phyloP scores from a whole-genome alignment of 2,113 vertebrate genomes.

The Anas platyrhynchos region DNA sequence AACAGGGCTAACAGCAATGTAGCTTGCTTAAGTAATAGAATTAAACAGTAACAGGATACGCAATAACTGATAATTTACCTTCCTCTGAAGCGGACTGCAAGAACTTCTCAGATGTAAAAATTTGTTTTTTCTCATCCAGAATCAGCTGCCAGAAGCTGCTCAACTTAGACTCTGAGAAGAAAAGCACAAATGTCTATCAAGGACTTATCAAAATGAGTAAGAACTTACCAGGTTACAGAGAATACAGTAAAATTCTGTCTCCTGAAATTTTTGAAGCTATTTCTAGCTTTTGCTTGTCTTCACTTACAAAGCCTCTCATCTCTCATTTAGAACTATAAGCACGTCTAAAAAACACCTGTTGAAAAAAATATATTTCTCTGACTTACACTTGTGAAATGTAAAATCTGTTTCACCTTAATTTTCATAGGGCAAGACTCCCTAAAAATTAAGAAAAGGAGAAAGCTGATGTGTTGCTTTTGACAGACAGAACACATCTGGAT shows the following conservation, averaged over 20 bases:
- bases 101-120: conserved; percentile 97
- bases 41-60: not conserved
- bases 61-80: conserved; percentile 77
- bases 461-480: not conserved
- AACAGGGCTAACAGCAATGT: not conserved
- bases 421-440: not conserved
- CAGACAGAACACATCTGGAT: not conserved
- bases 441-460: not conserved
- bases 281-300: not conserved
- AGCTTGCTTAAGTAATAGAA: not conserved
- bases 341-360: not conserved
- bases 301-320: not conserved
- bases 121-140: conserved; percentile 93
- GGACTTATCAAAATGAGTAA: not conserved
- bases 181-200: not conserved
- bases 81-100: conserved; percentile 89
- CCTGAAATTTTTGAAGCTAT: not conserved
- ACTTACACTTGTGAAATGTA: not conserved
- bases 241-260: not conserved
- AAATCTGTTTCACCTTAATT: not conserved
- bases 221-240: not conserved
- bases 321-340: not conserved
- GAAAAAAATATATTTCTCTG: not conserved
- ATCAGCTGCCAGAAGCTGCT: conserved; percentile 90
- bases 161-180: conserved; percentile 87